phyloP scores from a whole-genome alignment of 2,797 vertebrate species.

The Gymnothorax reevesii region DNA sequence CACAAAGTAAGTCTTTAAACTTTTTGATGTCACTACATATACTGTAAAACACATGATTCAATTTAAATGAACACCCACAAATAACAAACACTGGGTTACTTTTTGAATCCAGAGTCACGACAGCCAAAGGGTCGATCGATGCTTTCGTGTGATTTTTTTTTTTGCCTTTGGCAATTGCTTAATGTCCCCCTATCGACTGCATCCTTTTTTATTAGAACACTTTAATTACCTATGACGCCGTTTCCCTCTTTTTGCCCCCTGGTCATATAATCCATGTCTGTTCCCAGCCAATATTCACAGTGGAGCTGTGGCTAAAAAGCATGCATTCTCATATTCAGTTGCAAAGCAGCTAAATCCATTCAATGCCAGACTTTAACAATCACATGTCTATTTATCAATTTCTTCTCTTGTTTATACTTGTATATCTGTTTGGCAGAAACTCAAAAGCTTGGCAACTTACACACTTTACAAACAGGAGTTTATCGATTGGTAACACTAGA shows the following conservation, averaged over 20 bases:
- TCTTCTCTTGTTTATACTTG: slow-evolving; percentile 51
- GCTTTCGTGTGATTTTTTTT: slow-evolving; percentile 61
- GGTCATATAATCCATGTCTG: slow-evolving; percentile 43
- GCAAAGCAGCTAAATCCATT: slow-evolving; percentile 21
- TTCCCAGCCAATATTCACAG: slow-evolving; percentile 9
- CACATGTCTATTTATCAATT: slow-evolving; percentile 42
- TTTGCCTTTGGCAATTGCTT: slow-evolving; percentile 61
- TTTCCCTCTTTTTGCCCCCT: slow-evolving; percentile 41
- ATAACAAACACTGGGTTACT: slow-evolving; percentile 64
- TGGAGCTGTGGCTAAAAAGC: background rate
- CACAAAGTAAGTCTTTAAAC: too few species aligned
- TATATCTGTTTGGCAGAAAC: slow-evolving; percentile 9
- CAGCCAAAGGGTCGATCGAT: slow-evolving; percentile 50
- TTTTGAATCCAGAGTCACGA: slow-evolving; percentile 69
- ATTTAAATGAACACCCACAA: slow-evolving; percentile 45
- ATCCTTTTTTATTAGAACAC: slow-evolving; percentile 61
- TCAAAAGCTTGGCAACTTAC: background rate
- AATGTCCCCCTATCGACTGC: slow-evolving; percentile 57
- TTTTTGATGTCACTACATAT: too few species aligned
- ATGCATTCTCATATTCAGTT: background rate
- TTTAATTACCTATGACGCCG: slow-evolving; percentile 69
- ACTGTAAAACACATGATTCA: slow-evolving; percentile 10
- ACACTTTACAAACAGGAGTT: background rate
- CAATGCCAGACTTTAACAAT: slow-evolving; percentile 40
- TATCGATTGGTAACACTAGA: background rate